Conservation (phyloP, 2,888 invertebrate genomes). For the Heliconius aoede region DNA sequence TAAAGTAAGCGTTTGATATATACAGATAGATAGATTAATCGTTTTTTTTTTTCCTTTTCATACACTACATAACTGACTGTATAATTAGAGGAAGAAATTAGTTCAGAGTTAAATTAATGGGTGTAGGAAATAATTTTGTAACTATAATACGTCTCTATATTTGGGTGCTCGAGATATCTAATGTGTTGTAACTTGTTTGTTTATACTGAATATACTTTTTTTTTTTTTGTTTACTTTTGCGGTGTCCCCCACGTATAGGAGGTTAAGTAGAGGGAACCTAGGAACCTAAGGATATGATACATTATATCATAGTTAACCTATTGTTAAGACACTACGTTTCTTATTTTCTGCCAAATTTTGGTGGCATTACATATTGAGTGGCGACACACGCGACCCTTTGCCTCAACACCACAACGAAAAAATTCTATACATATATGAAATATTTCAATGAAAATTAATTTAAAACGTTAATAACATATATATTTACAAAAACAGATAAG, state of each 20-base stretch:
- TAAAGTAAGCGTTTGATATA: neutral
- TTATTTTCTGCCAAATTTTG: too few species aligned
- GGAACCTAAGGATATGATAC: too few species aligned
- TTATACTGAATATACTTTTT: neutral
- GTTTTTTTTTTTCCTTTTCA: conserved; percentile 8
- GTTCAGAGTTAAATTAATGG: neutral
- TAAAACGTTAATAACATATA: too few species aligned
- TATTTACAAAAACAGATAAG: too few species aligned
- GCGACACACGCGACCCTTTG: neutral
- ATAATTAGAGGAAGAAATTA: conserved; percentile 26
- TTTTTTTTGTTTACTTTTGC: neutral
- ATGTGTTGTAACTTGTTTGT: neutral
- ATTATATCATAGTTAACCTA: too few species aligned
- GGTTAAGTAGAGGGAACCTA: too few species aligned
- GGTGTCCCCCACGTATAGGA: too few species aligned
- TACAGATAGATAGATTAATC: conserved; percentile 18
- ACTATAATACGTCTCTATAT: neutral
- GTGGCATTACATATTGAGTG: too few species aligned
- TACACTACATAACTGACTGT: neutral
- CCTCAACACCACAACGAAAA: too few species aligned
- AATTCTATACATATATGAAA: too few species aligned
- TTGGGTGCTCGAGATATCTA: neutral
- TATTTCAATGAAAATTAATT: too few species aligned
- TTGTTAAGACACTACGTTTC: too few species aligned
- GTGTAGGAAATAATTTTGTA: conserved; percentile 11